These are phyloP conservation scores for Macroramphosus scolopax DNA, from an alignment of 2,797 vertebrate species.

Conservation along the genomic window DNA sequence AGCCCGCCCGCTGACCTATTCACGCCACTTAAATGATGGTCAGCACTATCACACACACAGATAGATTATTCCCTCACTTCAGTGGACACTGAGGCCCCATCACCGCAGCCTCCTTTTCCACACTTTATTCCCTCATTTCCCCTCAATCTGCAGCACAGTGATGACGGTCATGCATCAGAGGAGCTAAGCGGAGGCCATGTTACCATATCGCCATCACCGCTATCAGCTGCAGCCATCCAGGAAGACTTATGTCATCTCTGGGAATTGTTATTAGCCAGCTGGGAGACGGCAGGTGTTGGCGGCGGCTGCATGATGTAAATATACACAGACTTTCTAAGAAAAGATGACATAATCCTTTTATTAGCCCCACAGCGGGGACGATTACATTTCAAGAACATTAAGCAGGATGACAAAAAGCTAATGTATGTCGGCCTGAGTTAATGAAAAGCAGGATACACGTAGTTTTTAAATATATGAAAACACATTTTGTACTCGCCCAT, in stretches of 20 bases:
- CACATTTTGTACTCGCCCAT: no score
- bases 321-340: no score
- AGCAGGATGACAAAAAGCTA: no score
- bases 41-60: conserved; percentile 43
- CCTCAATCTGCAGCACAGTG: conserved; percentile 32
- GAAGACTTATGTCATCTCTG: no score
- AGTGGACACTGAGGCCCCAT: conserved; percentile 44
- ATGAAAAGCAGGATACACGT: no score
- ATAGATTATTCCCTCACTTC: conserved; percentile 62
- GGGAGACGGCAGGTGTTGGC: conserved; percentile 27
- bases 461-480: no score
- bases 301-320: no score
- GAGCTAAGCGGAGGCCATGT: conserved; percentile 34
- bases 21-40: conserved; percentile 58
- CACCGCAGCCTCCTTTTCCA: conserved; percentile 27
- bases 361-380: no score
- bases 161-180: conserved; percentile 41
- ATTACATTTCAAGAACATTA: no score
- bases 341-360: no score
- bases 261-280: no score
- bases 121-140: conserved; percentile 47
- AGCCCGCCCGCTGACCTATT: conserved; percentile 46
- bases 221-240: conserved; percentile 23
- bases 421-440: no score
- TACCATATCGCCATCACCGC: conserved; percentile 27